Percentiles rank a stretch among this genome's conserved stretches.
These are phyloP conservation scores for Sinonovacula constricta DNA, from an alignment of 1,140 invertebrate species.

Conservation along the genomic window DNA sequence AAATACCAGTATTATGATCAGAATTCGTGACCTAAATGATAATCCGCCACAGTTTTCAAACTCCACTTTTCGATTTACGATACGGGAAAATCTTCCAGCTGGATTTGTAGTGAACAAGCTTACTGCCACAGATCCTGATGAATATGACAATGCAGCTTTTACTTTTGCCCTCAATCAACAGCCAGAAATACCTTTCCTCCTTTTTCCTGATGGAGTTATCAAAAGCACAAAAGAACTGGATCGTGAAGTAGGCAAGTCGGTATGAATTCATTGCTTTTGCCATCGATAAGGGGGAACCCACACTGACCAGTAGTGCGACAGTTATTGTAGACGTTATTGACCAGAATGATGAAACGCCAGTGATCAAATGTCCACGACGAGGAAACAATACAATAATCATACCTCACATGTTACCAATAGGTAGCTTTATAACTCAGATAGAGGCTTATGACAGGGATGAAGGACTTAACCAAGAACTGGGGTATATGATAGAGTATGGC, in stretches of 20 bases:
- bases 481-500: conserved; percentile 90
- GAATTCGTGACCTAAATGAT: conserved; percentile 96
- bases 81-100: conserved; percentile 76
- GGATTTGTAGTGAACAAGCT: conserved; percentile 90
- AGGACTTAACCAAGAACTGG: conserved; percentile 90
- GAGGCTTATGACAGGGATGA: conserved; percentile 89
- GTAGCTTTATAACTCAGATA: conserved; percentile 58
- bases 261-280: conserved; percentile 87
- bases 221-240: conserved; percentile 88
- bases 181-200: conserved; percentile 85
- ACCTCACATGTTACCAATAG: conserved; percentile 55
- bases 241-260: conserved; percentile 85
- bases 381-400: conserved; percentile 65
- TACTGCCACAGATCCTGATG: conserved; percentile 91
- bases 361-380: conserved; percentile 83
- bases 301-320: conserved; percentile 75
- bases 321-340: conserved; percentile 80
- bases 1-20: conserved; percentile 91
- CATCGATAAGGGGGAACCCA: conserved; percentile 86
- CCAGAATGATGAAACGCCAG: conserved; percentile 90
- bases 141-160: conserved; percentile 84
- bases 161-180: conserved; percentile 85
- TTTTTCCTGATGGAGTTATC: conserved; percentile 90
- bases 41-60: conserved; percentile 91
- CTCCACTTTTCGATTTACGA: conserved; percentile 60